Evolutionary conservation across 2,797 vertebrate genomes (phyloP), one percentile per base, ranked within the genome.

Genomic region (Lates japonicus): DNA sequence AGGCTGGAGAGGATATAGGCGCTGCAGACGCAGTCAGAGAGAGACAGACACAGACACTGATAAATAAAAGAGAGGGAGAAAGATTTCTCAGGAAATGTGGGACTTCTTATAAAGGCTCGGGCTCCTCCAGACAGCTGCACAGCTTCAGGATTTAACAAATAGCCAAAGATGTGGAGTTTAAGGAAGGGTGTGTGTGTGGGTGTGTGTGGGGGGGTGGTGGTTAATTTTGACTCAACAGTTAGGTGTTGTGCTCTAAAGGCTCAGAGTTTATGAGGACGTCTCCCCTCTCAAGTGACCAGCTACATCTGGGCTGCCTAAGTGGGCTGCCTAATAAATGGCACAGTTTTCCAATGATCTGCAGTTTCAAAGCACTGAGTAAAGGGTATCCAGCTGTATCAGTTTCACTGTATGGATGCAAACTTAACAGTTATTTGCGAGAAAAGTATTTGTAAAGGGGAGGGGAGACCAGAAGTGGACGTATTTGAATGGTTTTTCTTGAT

Each of bases 221-320:
- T 7, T 88, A 41, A 84, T 78, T 88, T 76, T 5, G 86, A 74
- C 82, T 84, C 67, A 64, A 39, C 76, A 55, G 80, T 81, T 54
- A 83, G 87, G 82, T 87, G 87, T 75, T 86, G 83, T 82, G 82
- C 78, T 89, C 80, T 72, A 67, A 83, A 82, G 82, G 82, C 85
- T 88, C 79, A 62, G 70, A 80, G 68, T 93, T 93, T 93, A 94
- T 72, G 92, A 87, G 92, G 88, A 93, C 87, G 82, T 86, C 80
- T 82, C 78, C 82, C 82, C 81, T 90, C 92, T 93, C 88, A 83
- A 94, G 85, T 93, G 92, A 91, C 92, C 90, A 81, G 89, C 90
- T 89, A 86, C 92, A 93, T 92, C 92, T 93, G 93, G 90, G 67
- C 85, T 78, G 88, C 73, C 85, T 89, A 88, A 92, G 90, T 91